Percentiles rank a stretch among this genome's conserved stretches.
phyloP scores from a whole-genome alignment of 2,113 vertebrate species.

The Dinomys branickii region DNA sequence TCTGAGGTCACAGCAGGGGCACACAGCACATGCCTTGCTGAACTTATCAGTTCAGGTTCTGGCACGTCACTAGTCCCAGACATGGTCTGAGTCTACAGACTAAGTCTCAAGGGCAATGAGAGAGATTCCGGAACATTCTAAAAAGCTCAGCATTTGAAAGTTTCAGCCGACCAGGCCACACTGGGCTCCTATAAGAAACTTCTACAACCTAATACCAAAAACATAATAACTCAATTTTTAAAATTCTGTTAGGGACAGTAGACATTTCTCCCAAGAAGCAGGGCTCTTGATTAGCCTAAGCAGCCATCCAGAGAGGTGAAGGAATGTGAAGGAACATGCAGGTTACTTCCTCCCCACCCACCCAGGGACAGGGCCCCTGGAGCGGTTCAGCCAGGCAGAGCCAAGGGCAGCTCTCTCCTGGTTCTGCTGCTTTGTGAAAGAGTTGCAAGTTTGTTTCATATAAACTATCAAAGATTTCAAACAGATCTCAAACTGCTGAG shows the following conservation, averaged over 20 bases:
- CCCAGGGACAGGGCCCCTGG: not conserved
- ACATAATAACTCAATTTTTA: not conserved
- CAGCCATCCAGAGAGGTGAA: not conserved
- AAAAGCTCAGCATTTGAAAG: not conserved
- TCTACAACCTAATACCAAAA: not conserved
- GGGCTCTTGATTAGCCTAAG: conserved; percentile 86
- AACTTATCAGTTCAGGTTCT: not conserved
- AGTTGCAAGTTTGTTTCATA: conserved; percentile 68
- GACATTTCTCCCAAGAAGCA: conserved; percentile 40
- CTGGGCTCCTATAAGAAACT: not conserved
- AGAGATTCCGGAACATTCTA: not conserved
- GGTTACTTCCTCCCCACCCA: conserved; percentile 79
- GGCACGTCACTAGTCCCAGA: no score
- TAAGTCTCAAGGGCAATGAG: not conserved
- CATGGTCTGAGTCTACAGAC: not conserved
- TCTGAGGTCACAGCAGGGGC: not conserved
- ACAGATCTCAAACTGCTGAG: conserved; percentile 26
- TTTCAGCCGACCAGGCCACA: not conserved
- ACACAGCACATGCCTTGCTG: not conserved
- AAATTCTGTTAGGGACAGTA: not conserved
- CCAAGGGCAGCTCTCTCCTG: not conserved
- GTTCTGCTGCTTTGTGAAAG: conserved; percentile 14
- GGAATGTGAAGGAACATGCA: conserved; percentile 82
- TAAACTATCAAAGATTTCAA: conserved; percentile 77
- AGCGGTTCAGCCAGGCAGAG: not conserved